These are phyloP conservation scores for Tetragonisca angustula DNA, from an alignment of 2,888 invertebrate genomes.

Conservation along the genomic window DNA sequence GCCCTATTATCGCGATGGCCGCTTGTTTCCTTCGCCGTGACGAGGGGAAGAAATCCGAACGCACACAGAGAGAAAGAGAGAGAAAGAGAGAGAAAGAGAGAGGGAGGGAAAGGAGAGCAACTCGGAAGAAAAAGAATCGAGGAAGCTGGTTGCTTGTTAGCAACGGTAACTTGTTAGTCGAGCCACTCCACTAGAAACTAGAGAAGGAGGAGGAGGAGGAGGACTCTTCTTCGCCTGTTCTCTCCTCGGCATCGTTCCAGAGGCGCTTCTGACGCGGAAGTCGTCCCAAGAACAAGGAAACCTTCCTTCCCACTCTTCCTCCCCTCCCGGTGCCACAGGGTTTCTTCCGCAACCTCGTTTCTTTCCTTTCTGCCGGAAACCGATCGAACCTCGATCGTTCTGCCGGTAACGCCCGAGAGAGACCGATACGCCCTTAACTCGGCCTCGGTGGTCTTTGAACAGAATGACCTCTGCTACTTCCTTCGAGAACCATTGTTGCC, in stretches of 20 bases:
- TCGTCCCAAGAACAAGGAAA: conserved; percentile 46
- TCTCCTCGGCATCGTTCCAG: conserved; percentile 40
- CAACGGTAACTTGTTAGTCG: conserved; percentile 66
- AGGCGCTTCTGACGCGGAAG: conserved; percentile 37
- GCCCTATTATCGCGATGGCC: conserved; percentile 68
- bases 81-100: conserved; percentile 9
- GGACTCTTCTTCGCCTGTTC: conserved; percentile 63
- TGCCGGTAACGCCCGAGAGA: background rate
- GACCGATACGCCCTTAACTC: conserved; percentile 16
- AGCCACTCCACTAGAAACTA: conserved; percentile 66
- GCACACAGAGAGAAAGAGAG: background rate
- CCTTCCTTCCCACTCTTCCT: background rate
- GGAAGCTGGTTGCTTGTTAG: conserved; percentile 67
- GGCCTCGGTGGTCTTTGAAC: conserved; percentile 39
- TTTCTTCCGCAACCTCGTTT: conserved; percentile 34
- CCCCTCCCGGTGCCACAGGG: background rate
- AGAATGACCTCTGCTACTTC: conserved; percentile 39
- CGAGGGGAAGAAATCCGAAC: conserved; percentile 16
- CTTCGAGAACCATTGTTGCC: conserved; percentile 34
- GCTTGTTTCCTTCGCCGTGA: conserved; percentile 51
- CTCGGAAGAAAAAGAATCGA: conserved; percentile 23
- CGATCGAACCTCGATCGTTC: conserved; percentile 22
- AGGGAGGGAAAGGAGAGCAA: conserved; percentile 11
- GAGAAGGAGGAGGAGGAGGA: conserved; percentile 28
- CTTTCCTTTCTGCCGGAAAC: background rate